Percentiles rank a stretch among this genome's conserved stretches.
These are phyloP conservation scores for Phaonia tiefii DNA, from an alignment of 2,888 invertebrate genomes.

Conservation along the genomic window DNA sequence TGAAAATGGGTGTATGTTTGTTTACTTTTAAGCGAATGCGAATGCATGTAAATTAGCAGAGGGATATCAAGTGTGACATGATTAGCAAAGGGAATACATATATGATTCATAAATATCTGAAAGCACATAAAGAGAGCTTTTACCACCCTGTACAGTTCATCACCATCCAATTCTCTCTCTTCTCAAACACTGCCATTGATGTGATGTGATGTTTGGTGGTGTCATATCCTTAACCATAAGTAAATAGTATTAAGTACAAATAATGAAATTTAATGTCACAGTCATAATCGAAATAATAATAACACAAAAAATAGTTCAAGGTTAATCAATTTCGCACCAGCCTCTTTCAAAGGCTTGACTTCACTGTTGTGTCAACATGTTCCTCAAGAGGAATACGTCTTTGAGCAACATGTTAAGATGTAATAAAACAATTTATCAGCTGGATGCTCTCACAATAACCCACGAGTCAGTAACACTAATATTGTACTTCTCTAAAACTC, in stretches of 20 bases:
- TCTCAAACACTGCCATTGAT: neutral
- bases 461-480: too few species aligned
- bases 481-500: too few species aligned
- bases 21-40: neutral
- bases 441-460: too few species aligned
- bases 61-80: slow-evolving; percentile 62
- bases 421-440: too few species aligned
- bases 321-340: too few species aligned
- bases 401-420: too few species aligned
- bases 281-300: too few species aligned
- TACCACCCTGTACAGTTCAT: too few species aligned
- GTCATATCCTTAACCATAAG: slow-evolving; percentile 2
- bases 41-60: slow-evolving; percentile 49
- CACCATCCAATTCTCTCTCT: neutral
- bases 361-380: too few species aligned
- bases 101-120: slow-evolving; percentile 62
- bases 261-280: slow-evolving; percentile 59
- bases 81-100: slow-evolving; percentile 58
- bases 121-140: slow-evolving; percentile 30
- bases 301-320: too few species aligned
- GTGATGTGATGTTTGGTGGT: neutral
- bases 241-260: slow-evolving; percentile 44
- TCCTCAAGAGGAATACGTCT: too few species aligned
- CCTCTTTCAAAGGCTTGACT: too few species aligned
- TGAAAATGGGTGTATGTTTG: slow-evolving; percentile 7